Conservation (phyloP, 1,140 invertebrate species). For the Procambarus clarkii region DNA sequence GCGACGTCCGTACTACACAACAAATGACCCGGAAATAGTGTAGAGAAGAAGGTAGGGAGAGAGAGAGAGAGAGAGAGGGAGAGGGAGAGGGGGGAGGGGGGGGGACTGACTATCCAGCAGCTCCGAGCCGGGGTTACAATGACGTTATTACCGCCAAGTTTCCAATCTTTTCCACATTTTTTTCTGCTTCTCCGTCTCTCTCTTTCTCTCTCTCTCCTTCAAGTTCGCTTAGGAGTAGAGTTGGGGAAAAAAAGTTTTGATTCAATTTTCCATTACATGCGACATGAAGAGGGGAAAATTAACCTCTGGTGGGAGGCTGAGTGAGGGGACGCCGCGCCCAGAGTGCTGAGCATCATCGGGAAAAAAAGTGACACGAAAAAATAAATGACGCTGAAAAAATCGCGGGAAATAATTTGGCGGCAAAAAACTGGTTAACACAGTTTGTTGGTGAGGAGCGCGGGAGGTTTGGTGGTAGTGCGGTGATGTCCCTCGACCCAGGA, state of each 20-base stretch:
- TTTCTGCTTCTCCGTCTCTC: neutral
- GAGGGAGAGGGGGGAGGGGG: too few relatives aligned
- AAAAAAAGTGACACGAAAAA: neutral
- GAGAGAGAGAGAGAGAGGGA: too few relatives aligned
- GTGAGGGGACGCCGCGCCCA: too few relatives aligned
- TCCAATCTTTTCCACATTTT: neutral
- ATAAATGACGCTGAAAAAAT: neutral
- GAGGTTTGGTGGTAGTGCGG: too few relatives aligned
- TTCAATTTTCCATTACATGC: neutral
- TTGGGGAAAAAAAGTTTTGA: neutral
- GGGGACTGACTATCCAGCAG: too few relatives aligned
- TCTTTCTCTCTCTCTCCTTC: neutral
- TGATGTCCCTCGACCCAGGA: too few relatives aligned
- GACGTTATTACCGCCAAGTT: neutral
- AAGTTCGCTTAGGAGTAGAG: neutral
- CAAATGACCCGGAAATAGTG: neutral
- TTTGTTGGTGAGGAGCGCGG: too few relatives aligned
- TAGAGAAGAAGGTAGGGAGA: neutral
- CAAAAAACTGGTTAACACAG: too few relatives aligned
- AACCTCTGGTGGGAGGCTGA: neutral
- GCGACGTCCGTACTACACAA: neutral
- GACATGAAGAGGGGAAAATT: neutral
- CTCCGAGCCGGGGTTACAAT: neutral
- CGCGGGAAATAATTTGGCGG: too few relatives aligned
- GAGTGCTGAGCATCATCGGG: too few relatives aligned